These are phyloP conservation scores for Pseudonaja textilis DNA, from an alignment of 2,113 vertebrate genomes.

Conservation along the genomic window DNA sequence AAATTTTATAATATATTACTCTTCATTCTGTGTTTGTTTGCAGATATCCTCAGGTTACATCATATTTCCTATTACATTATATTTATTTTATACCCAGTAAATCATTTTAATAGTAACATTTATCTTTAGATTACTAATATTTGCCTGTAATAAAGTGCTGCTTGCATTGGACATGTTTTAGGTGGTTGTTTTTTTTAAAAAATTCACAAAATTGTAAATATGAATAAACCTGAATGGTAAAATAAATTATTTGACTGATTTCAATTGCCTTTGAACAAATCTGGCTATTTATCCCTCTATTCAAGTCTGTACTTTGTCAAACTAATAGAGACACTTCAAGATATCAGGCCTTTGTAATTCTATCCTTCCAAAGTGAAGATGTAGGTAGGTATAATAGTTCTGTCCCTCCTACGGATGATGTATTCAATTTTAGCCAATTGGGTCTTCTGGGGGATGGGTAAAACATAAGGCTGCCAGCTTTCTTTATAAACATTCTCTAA, in stretches of 20 bases:
- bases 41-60: background rate
- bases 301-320: background rate
- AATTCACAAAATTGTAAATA: background rate
- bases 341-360: background rate
- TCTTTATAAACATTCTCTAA: slow-evolving; percentile 59
- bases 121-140: background rate
- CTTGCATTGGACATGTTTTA: background rate
- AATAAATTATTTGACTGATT: background rate
- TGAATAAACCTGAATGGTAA: background rate
- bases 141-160: background rate
- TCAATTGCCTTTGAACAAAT: background rate
- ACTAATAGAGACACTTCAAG: background rate
- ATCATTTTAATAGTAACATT: background rate
- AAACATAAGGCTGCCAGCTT: slow-evolving; percentile 53
- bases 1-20: background rate
- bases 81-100: background rate
- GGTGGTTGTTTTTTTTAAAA: background rate
- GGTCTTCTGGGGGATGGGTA: slow-evolving; percentile 29
- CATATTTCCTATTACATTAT: background rate
- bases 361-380: background rate
- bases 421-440: slow-evolving; percentile 45
- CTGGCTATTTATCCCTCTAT: background rate
- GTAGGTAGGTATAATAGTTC: background rate
- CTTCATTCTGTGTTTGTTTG: background rate
- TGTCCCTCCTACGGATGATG: slow-evolving; percentile 5